These are phyloP conservation scores for Andrena marginata DNA, from an alignment of 2,888 invertebrate species.

Conservation along the genomic window DNA sequence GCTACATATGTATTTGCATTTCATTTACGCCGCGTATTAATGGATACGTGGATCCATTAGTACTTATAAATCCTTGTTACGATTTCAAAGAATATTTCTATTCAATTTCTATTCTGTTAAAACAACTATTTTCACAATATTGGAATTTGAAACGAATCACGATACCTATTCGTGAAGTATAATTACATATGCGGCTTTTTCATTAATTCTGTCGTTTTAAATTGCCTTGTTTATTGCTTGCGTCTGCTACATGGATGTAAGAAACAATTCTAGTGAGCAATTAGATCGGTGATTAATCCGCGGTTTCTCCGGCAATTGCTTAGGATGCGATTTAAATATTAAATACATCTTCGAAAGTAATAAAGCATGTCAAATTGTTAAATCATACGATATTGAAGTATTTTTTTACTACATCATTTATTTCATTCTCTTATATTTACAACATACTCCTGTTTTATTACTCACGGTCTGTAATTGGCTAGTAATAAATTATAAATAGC, in stretches of 20 bases:
- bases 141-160: too few relatives aligned
- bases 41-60: background rate
- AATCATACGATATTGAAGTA: constrained; percentile 63
- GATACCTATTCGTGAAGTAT: background rate
- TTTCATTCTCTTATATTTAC: constrained; percentile 69
- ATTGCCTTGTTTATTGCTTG: background rate
- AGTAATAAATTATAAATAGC: constrained; percentile 83
- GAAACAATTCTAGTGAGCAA: constrained; percentile 16
- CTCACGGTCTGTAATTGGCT: constrained; percentile 68
- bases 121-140: too few relatives aligned
- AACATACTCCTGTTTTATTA: constrained; percentile 61
- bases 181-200: constrained; percentile 11
- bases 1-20: background rate
- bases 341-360: constrained; percentile 58
- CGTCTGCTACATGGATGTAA: constrained; percentile 1
- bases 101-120: too few relatives aligned
- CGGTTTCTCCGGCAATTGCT: background rate
- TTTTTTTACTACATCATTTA: constrained; percentile 66
- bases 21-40: background rate
- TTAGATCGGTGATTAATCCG: background rate
- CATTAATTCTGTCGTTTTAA: constrained; percentile 14
- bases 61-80: background rate
- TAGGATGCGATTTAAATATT: constrained; percentile 1
- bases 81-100: constrained; percentile 5
- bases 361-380: constrained; percentile 66